A percentile compares a stretch with the other conserved stretches of the same genome.
Conservation (phyloP, 2,797 vertebrate genomes). For the Cynopterus sphinx region DNA sequence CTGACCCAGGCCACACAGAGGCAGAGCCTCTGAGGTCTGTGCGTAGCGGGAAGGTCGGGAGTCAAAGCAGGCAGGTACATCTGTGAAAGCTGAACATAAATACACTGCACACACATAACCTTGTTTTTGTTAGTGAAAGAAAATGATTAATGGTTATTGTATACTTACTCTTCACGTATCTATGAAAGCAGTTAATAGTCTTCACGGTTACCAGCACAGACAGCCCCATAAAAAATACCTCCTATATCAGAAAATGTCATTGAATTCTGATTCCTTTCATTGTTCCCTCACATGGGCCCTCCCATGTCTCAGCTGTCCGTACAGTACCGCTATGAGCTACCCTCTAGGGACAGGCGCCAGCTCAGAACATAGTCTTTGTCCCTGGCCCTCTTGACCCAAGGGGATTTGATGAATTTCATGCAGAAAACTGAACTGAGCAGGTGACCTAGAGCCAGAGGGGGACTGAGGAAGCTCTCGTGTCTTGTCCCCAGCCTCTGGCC, state of each 20-base stretch:
- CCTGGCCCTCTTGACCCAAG: neutral
- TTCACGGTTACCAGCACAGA: constrained; percentile 20
- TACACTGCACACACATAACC: neutral
- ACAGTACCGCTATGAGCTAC: neutral
- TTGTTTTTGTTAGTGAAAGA: constrained; percentile 42
- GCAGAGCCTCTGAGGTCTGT: neutral
- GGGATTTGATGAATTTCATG: neutral
- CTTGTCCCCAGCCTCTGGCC: neutral
- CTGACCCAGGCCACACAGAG: neutral
- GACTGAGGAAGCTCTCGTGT: no score
- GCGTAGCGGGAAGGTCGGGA: neutral
- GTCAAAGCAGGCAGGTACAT: neutral
- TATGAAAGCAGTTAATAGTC: constrained; percentile 36
- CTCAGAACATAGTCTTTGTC: neutral
- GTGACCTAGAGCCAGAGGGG: neutral
- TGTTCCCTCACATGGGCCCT: neutral
- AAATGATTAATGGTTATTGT: constrained; percentile 51
- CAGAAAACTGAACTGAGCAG: neutral
- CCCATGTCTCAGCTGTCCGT: neutral
- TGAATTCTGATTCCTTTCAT: constrained; percentile 11
- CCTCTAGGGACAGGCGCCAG: neutral
- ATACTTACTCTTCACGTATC: constrained; percentile 15
- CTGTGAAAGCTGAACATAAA: neutral
- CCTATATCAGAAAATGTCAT: neutral
- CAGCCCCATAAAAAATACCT: constrained; percentile 9